Conservation (phyloP, 2,888 invertebrate genomes). For the Hyposoter dolosus region DNA sequence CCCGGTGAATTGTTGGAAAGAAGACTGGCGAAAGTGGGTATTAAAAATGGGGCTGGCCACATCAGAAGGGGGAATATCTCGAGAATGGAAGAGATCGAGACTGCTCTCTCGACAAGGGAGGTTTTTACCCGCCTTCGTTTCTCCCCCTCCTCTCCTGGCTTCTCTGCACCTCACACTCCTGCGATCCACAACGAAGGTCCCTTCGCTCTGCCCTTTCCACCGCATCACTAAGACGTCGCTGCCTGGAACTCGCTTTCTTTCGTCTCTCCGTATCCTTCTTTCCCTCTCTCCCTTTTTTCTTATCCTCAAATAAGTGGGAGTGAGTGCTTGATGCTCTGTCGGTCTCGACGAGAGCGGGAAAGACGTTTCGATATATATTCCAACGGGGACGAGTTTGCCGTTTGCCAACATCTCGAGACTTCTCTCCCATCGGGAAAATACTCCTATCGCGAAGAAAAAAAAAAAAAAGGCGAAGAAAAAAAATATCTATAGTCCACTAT, state of each 20-base stretch:
- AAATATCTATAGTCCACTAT: constrained; percentile 49
- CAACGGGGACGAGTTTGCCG: constrained; percentile 76
- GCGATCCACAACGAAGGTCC: constrained; percentile 55
- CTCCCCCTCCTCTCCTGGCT: constrained; percentile 41
- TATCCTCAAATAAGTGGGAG: constrained; percentile 56
- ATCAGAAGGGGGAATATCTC: constrained; percentile 52
- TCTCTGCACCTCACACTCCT: constrained; percentile 52
- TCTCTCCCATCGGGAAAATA: constrained; percentile 61
- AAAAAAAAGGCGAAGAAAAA: constrained; percentile 33
- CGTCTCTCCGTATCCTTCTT: constrained; percentile 22
- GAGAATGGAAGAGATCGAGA: constrained; percentile 62
- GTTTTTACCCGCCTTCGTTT: constrained; percentile 66
- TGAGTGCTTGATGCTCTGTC: constrained; percentile 63
- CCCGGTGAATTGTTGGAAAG: constrained; percentile 62
- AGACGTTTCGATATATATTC: constrained; percentile 73
- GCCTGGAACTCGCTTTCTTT: constrained; percentile 31
- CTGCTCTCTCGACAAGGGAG: constrained; percentile 57
- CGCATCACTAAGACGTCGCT: constrained; percentile 36
- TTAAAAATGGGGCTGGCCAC: constrained; percentile 69
- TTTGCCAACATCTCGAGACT: constrained; percentile 77
- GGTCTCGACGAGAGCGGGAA: constrained; percentile 63
- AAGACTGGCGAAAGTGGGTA: constrained; percentile 67
- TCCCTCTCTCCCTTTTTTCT: constrained; percentile 36
- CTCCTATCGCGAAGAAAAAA: constrained; percentile 60
- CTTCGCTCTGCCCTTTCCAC: constrained; percentile 56